These are phyloP conservation scores for Gastracanthus pulcherrimus DNA, from an alignment of 2,888 invertebrate genomes.

Conservation along the genomic window DNA sequence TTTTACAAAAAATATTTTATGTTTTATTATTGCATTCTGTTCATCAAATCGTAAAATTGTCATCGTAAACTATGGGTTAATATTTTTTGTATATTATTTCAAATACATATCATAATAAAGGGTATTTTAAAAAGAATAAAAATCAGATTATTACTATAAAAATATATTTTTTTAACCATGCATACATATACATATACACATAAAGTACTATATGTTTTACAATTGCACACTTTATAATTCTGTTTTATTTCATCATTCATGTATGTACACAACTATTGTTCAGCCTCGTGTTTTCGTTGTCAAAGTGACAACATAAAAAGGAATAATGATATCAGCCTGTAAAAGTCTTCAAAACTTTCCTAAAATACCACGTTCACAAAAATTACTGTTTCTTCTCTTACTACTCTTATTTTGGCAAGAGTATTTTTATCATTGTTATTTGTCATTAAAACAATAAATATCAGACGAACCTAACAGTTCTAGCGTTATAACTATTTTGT, in stretches of 20 bases:
- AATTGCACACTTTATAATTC: conserved; percentile 21
- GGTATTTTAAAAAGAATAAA: neutral
- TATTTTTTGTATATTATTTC: too few species aligned
- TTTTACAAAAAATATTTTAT: neutral
- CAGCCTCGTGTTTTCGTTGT: neutral
- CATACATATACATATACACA: conserved; percentile 8
- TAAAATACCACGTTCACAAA: neutral
- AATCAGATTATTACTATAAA: conserved; percentile 12
- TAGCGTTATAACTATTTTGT: neutral
- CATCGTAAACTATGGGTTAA: neutral
- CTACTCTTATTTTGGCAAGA: neutral
- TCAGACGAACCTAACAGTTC: too few species aligned
- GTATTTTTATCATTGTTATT: neutral
- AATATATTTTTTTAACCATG: conserved; percentile 36
- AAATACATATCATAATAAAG: too few species aligned
- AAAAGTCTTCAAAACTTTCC: neutral
- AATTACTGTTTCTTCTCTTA: neutral
- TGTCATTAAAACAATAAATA: neutral
- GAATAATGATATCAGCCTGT: neutral
- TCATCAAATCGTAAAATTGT: neutral
- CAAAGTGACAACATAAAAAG: neutral
- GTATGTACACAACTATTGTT: neutral
- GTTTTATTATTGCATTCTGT: neutral
- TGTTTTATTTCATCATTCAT: neutral
- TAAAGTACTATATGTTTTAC: conserved; percentile 12